A percentile compares a stretch with the other conserved stretches of the same genome.
phyloP scores from a whole-genome alignment of 2,113 vertebrate species.

The Hippolais icterina region DNA sequence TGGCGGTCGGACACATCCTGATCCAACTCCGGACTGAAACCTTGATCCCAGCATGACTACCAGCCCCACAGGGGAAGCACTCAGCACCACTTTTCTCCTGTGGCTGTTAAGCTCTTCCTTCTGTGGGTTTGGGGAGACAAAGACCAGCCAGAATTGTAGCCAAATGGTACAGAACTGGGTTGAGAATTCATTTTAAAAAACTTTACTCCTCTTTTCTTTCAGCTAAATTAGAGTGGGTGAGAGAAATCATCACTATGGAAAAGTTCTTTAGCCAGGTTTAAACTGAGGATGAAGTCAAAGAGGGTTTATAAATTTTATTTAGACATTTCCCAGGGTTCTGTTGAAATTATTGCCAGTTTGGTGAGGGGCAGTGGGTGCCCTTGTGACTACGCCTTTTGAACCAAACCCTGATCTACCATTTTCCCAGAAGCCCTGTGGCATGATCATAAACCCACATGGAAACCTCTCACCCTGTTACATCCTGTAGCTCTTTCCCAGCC shows the following conservation, averaged over 20 bases:
- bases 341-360: background rate
- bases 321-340: background rate
- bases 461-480: background rate
- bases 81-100: fast-evolving
- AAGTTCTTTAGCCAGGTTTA: background rate
- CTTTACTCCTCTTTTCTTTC: background rate
- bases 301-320: background rate
- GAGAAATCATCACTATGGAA: background rate
- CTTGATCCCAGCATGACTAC: background rate
- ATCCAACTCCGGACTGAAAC: fast-evolving
- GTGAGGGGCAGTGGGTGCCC: background rate
- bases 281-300: background rate
- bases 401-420: background rate
- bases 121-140: background rate
- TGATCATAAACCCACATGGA: background rate
- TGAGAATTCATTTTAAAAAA: background rate
- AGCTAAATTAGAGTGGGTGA: background rate
- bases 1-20: fast-evolving
- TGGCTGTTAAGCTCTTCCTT: background rate
- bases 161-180: background rate
- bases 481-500: background rate
- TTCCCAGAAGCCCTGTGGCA: background rate
- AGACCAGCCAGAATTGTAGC: background rate
- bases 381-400: background rate
- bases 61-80: background rate